Evolutionary conservation across 2,888 invertebrate genomes (phyloP).

Genomic region (Dryadula phaetusa): DNA sequence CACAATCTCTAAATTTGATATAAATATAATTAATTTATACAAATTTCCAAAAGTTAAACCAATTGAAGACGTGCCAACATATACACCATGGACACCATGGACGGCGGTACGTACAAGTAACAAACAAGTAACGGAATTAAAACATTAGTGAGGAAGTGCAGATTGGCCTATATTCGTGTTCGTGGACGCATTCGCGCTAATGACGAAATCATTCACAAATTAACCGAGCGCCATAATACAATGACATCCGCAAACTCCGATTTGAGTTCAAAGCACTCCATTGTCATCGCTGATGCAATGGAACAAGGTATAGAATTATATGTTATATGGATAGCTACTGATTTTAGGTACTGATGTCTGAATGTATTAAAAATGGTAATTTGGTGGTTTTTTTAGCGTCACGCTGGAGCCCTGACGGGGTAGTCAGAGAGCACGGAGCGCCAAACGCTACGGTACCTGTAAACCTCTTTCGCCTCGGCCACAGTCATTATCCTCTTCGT

Average conservation of each 20-base stretch:
- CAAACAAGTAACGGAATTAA: not conserved
- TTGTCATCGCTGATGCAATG: slow-evolving; percentile 46
- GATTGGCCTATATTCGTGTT: slow-evolving; percentile 25
- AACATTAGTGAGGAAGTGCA: slow-evolving; percentile 15
- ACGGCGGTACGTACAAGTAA: not conserved
- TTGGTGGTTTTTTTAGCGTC: no score
- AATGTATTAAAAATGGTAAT: no score
- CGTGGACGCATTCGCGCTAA: slow-evolving; percentile 26
- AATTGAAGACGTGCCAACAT: no score
- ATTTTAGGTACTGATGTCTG: not conserved
- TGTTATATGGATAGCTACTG: slow-evolving; percentile 1
- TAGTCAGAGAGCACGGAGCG: no score
- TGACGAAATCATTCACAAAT: slow-evolving; percentile 39
- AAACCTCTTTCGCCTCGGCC: no score
- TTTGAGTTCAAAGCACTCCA: slow-evolving; percentile 21
- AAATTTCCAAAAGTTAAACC: no score
- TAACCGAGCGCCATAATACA: slow-evolving; percentile 40
- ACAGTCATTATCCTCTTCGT: no score
- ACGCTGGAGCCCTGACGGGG: no score
- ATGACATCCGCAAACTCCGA: slow-evolving; percentile 41
- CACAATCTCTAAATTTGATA: no score
- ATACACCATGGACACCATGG: no score
- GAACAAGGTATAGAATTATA: slow-evolving; percentile 37
- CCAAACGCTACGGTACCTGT: no score
- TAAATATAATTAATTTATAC: no score